phyloP scores from a whole-genome alignment of 2,113 vertebrate genomes.

The Coptodon bakossiorum region DNA sequence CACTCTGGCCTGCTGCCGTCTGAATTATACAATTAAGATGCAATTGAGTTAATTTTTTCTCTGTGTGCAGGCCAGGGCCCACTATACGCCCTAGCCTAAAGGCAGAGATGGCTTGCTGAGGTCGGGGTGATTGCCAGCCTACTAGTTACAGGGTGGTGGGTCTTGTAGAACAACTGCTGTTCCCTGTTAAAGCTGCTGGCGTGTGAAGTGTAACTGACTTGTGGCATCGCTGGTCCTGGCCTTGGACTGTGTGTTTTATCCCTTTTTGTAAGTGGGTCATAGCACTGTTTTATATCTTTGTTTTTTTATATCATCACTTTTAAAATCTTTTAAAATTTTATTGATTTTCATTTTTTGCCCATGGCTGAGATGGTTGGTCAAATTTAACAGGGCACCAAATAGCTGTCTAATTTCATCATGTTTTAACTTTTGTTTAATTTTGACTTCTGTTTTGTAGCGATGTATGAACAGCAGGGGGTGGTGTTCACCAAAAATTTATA shows the following conservation, averaged over 20 bases:
- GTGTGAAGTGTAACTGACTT: not conserved
- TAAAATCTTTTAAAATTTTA: not conserved
- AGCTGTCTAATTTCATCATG: not conserved
- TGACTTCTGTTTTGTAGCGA: not conserved
- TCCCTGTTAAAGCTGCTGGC: not conserved
- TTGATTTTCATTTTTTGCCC: not conserved
- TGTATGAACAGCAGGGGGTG: slow-evolving; percentile 11
- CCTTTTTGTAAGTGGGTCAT: not conserved
- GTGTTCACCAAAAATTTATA: not conserved
- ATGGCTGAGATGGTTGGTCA: not conserved
- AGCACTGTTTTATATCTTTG: not conserved
- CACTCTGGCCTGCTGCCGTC: not conserved
- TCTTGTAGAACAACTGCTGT: not conserved
- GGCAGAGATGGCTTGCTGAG: not conserved
- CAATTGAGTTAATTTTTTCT: accelerated
- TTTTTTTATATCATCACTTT: not conserved
- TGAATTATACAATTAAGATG: not conserved
- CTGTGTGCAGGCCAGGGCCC: not conserved
- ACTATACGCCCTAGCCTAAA: not conserved
- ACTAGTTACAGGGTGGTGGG: not conserved
- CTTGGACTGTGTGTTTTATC: not conserved
- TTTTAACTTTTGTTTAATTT: not conserved
- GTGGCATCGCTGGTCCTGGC: not conserved
- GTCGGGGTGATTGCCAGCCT: not conserved
- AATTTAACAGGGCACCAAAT: not conserved